Conservation (phyloP, 2,113 vertebrate species). For the Silurus meridionalis region DNA sequence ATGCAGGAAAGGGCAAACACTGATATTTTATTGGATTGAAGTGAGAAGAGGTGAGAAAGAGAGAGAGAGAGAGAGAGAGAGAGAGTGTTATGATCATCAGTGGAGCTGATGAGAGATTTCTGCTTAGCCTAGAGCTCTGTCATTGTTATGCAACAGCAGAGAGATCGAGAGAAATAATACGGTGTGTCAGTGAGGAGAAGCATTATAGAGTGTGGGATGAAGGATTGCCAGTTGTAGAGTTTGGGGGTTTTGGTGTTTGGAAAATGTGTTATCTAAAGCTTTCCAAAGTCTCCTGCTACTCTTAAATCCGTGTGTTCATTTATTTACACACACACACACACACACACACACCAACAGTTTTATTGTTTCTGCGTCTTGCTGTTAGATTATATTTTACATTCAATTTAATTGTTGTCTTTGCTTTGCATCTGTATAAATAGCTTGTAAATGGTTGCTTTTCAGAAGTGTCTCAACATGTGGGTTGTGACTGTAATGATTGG, state of each 20-base stretch:
- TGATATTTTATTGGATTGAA: background rate
- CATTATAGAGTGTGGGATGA: slow-evolving; percentile 16
- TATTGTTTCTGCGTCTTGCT: background rate
- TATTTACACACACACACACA: too few relatives aligned
- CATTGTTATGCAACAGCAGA: slow-evolving; percentile 8
- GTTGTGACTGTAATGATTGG: background rate
- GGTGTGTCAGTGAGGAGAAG: background rate
- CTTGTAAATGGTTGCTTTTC: background rate
- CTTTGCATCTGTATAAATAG: background rate
- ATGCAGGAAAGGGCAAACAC: slow-evolving; percentile 1
- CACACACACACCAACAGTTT: background rate
- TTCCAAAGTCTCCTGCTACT: background rate
- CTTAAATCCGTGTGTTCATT: background rate
- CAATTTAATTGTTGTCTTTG: background rate
- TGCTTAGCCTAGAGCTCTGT: background rate
- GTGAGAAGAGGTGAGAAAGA: background rate
- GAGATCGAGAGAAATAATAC: slow-evolving; percentile 13
- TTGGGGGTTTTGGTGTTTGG: too few relatives aligned
- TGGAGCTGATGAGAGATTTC: slow-evolving; percentile 15
- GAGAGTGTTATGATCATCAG: background rate
- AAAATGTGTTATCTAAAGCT: background rate
- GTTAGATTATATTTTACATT: background rate
- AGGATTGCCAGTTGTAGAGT: slow-evolving; percentile 14
- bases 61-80: too few relatives aligned
- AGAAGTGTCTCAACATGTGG: background rate